These are phyloP conservation scores for Pipistrellus pygmaeus DNA, from an alignment of 2,797 vertebrate genomes.

Conservation along the genomic window DNA sequence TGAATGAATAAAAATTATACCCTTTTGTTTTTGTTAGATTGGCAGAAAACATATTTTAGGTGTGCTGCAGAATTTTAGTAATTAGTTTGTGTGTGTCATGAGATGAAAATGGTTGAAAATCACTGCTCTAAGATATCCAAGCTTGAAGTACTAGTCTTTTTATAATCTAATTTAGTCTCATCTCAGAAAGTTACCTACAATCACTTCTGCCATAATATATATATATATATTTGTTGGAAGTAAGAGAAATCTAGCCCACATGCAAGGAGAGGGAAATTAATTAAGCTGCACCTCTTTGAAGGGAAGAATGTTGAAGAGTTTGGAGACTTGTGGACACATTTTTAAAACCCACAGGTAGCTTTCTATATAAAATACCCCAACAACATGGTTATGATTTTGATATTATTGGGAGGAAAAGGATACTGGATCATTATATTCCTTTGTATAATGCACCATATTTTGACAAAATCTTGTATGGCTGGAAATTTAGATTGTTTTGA, in stretches of 20 bases:
- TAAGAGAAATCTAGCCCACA: not conserved
- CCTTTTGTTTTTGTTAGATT: not conserved
- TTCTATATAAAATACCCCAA: not conserved
- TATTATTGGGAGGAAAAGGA: not conserved
- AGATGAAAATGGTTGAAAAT: not conserved
- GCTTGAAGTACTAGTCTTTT: not conserved
- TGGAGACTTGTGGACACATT: not conserved
- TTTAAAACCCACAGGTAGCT: not conserved
- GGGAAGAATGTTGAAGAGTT: not conserved
- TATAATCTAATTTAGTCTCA: conserved; percentile 19
- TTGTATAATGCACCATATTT: not conserved
- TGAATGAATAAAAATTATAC: not conserved
- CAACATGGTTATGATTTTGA: not conserved
- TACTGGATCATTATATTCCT: not conserved
- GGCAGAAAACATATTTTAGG: not conserved
- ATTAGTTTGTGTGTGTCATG: not conserved
- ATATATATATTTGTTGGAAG: not conserved
- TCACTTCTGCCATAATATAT: not conserved
- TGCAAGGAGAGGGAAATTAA: not conserved
- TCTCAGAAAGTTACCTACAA: not conserved
- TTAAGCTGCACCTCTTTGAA: conserved; percentile 5
- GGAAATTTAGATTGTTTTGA: conserved; percentile 42
- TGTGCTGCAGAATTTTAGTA: not conserved
- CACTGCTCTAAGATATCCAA: not conserved
- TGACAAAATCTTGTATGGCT: not conserved